Base-by-base conservation (phyloP, 1,140 invertebrate genomes). In the Leptopilina clavipes region DNA sequence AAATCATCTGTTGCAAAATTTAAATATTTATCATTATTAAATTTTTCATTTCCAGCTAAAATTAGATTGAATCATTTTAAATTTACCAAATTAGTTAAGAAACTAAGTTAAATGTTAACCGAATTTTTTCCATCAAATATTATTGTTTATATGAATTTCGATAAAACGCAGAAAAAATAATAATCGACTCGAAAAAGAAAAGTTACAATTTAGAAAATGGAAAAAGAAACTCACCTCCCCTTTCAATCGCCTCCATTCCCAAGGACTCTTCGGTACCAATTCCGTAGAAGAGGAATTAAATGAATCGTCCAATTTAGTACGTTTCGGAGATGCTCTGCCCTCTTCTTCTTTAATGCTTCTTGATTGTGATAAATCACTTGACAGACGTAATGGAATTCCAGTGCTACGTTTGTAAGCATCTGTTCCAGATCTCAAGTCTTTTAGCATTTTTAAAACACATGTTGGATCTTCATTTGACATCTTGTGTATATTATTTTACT, bases 221-320 rank as follows among this genome's bases (percentile, higher is more conserved):
- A n/a, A 45, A 45, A 10, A 3, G 17, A 52, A 52, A 52, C 1
- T 74, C 78, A 84, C 83, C 43, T 85, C 84, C 18, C 80, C 86
- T 56, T 82, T 87, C 22, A 88, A 54, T 37, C 86, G 79, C 56
- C 84, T 76, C 84, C 85, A 88, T 85, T 88, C 86, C 86, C 86
- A 88, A 7, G 86, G 86, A 80, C 84, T 87, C 25, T 48, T 43
- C 9, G 86, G 81, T 1, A 76, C 74, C 70, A 37, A 48, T 2
- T 82, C 81, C 22, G n/a, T 70, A 44, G 77, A 70, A 43, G 45
- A 76, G 19, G 17, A 48, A 40, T 18, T 22, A 44, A 12, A 8
- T 3, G 82, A 77, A 6, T 84, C 80, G 22, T 77, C 79, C 1
- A 84, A 11, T 73, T 25, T 85, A 31, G 59, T 73, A 9, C 81